These are phyloP conservation scores for Helicorthomorpha holstii DNA, from an alignment of 1,140 invertebrate genomes.

Conservation along the genomic window DNA sequence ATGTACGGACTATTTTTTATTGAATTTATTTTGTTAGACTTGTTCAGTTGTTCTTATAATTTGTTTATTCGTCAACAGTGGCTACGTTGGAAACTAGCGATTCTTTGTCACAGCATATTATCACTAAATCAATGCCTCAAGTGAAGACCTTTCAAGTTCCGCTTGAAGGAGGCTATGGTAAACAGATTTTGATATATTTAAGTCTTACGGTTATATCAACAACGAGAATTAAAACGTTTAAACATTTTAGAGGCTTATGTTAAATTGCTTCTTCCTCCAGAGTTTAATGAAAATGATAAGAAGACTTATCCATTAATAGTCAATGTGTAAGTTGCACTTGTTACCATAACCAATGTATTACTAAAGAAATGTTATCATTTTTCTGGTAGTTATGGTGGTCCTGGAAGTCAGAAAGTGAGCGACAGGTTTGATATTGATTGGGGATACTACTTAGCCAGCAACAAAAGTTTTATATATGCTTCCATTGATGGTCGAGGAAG, in stretches of 20 bases:
- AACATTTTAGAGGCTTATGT: constrained; percentile 39
- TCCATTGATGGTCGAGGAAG: constrained; percentile 82
- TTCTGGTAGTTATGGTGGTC: constrained; percentile 58
- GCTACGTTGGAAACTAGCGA: no score
- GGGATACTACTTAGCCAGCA: constrained; percentile 64
- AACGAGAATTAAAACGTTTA: no score
- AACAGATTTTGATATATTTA: no score
- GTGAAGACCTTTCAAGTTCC: constrained; percentile 60
- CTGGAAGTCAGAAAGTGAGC: constrained; percentile 74
- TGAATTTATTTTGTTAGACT: no score
- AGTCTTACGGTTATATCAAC: no score
- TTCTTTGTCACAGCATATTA: constrained; percentile 42
- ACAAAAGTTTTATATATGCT: constrained; percentile 68
- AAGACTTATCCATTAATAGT: constrained; percentile 75
- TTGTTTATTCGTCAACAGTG: no score
- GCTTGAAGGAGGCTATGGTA: constrained; percentile 56
- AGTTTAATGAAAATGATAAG: constrained; percentile 69
- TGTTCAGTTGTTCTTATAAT: no score
- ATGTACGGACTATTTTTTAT: no score
- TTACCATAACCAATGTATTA: no score
- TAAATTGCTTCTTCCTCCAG: constrained; percentile 60
- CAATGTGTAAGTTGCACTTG: constrained; percentile 76
- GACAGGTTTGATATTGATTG: constrained; percentile 71
- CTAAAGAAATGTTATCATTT: no score
- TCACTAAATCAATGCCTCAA: constrained; percentile 58